Evolutionary conservation across 1,140 invertebrate genomes (phyloP), one percentile per base, ranked within the genome.

Genomic region (Schlechtendalia chinensis): DNA sequence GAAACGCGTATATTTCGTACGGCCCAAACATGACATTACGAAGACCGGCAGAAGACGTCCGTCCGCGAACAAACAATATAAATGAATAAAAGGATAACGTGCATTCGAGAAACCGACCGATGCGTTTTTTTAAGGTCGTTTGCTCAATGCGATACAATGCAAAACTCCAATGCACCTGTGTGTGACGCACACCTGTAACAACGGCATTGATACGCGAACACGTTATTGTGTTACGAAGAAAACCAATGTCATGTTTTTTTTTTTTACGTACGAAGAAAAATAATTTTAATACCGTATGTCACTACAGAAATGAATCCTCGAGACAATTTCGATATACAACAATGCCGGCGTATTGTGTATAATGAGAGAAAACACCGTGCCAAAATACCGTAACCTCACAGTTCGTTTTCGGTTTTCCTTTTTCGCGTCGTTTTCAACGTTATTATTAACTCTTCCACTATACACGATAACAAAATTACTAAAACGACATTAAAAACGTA

Each of bases 321-420:
- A n/a, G n/a, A n/a, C n/a, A n/a, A n/a, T n/a, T n/a, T n/a, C n/a
- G n/a, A n/a, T n/a, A n/a, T n/a, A n/a, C n/a, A n/a, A n/a, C n/a
- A n/a, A n/a, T n/a, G n/a, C n/a, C n/a, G n/a, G n/a, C n/a, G n/a
- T n/a, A n/a, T n/a, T n/a, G n/a, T n/a, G n/a, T n/a, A 61, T 53
- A 79, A 79, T 12, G 56, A 27, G 75, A 63, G 75, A 79, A 77
- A 63, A 63, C 45, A 63, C 58, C 75, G 75, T 63, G 56, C 32
- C 75, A 79, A 79, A n/a, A 79, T 61, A 79, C 58, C 39, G 58
- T 63, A 50, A 77, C 74, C 17, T n/a, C n/a, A n/a, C n/a, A n/a
- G 32, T 59, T 77, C 32, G 32, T 77, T 77, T 77, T 77, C n/a
- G n/a, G n/a, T n/a, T n/a, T n/a, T n/a, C 58, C 39, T n/a, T 61